Percentiles rank a stretch among this genome's conserved stretches.
Conservation (phyloP, 2,113 vertebrate species). For the Tachysurus fulvidraco region DNA sequence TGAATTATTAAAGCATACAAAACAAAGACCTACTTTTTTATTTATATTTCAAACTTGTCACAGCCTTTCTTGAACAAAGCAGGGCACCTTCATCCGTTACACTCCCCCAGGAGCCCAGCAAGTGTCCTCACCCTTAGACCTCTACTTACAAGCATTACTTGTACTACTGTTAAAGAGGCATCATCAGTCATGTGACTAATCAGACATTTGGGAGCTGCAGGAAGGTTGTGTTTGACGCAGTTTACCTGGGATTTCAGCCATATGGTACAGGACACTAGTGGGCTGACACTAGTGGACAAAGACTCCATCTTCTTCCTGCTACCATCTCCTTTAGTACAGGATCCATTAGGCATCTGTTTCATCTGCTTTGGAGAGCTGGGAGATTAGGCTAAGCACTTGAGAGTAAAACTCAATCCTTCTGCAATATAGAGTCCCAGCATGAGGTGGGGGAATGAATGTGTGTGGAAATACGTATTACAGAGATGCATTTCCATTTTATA, state of each 20-base stretch:
- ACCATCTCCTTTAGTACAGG: conserved; percentile 48
- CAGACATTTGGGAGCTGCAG: conserved; percentile 33
- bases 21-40: background rate
- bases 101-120: background rate
- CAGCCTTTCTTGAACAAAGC: background rate
- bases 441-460: background rate
- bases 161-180: no score
- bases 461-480: background rate
- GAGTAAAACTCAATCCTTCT: conserved; percentile 62
- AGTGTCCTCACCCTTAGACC: background rate
- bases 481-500: background rate
- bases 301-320: conserved; percentile 17
- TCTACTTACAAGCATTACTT: background rate
- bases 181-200: conserved; percentile 32
- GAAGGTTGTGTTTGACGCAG: conserved; percentile 37
- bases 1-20: background rate
- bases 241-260: conserved; percentile 31
- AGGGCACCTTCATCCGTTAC: background rate
- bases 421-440: conserved; percentile 53
- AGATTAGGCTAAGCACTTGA: conserved; percentile 62
- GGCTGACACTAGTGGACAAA: conserved; percentile 4
- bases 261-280: conserved; percentile 13
- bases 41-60: background rate
- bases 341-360: conserved; percentile 51
- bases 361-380: conserved; percentile 50